Evolutionary conservation across 1,140 invertebrate genomes (phyloP).

Genomic region (Drosophila sproati): DNA sequence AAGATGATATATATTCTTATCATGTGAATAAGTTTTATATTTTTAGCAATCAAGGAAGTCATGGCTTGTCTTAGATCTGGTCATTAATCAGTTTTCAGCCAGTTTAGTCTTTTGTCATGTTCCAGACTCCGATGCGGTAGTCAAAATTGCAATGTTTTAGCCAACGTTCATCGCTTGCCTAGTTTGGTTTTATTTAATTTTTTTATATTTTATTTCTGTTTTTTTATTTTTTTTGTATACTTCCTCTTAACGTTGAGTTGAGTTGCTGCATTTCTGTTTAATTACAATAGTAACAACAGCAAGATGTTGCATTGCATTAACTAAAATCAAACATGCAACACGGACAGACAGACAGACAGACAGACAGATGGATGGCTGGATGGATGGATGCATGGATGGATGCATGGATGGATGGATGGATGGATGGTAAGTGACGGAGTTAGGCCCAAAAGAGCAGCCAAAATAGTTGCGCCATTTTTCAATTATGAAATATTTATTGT

Average conservation of each 20-base stretch:
- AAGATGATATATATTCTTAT: background rate
- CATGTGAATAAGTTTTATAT: too few relatives aligned
- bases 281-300: conserved; percentile 52
- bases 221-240: conserved; percentile 36
- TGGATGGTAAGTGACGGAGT: conserved; percentile 39
- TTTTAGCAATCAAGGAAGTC: too few relatives aligned
- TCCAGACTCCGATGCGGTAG: background rate
- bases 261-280: conserved; percentile 41
- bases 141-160: background rate
- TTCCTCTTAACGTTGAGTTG: conserved; percentile 29
- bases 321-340: conserved; percentile 71
- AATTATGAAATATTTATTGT: conserved; percentile 75
- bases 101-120: background rate
- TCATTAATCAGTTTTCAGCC: background rate
- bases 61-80: too few relatives aligned
- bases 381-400: conserved; percentile 34
- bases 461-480: conserved; percentile 78
- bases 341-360: conserved; percentile 46
- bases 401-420: conserved; percentile 37
- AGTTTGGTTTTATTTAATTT: background rate
- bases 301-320: conserved; percentile 75
- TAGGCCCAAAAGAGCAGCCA: conserved; percentile 50
- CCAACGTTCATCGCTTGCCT: too few relatives aligned
- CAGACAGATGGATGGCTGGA: conserved; percentile 29
- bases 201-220: background rate